Evolutionary conservation across 2,888 invertebrate species (phyloP).

Genomic region (Agrotis puta): DNA sequence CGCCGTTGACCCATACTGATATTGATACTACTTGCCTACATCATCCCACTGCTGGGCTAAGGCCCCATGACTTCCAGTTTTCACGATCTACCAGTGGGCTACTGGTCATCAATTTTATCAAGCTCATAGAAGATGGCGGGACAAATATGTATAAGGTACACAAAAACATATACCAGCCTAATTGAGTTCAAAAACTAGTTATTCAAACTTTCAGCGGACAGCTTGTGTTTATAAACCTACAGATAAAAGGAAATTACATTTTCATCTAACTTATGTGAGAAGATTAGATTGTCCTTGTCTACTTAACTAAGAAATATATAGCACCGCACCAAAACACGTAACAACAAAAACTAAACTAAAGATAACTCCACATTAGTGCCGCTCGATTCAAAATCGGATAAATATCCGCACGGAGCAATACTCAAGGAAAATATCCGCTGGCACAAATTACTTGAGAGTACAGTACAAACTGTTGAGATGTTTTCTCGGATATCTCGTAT

Average conservation of each 20-base stretch:
- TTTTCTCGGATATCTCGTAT: slow-evolving; percentile 66
- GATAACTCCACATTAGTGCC: slow-evolving; percentile 43
- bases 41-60: too few species aligned
- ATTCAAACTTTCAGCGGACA: neutral
- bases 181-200: neutral
- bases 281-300: neutral
- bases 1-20: too few species aligned
- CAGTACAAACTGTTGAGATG: slow-evolving; percentile 60
- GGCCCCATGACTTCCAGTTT: too few species aligned
- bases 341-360: slow-evolving; percentile 31
- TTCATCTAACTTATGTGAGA: neutral
- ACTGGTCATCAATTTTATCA: too few species aligned
- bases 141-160: too few species aligned
- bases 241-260: neutral
- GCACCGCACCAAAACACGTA: neutral
- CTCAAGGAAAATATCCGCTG: slow-evolving; percentile 50
- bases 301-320: slow-evolving; percentile 14
- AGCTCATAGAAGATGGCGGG: too few species aligned
- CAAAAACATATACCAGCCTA: neutral
- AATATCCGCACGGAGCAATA: slow-evolving; percentile 37
- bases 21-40: too few species aligned
- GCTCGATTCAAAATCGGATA: slow-evolving; percentile 46
- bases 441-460: slow-evolving; percentile 53
- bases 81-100: too few species aligned
- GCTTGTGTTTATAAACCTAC: neutral